Evolutionary conservation across 2,797 vertebrate genomes (phyloP).

Genomic region (Myotis findleyi): DNA sequence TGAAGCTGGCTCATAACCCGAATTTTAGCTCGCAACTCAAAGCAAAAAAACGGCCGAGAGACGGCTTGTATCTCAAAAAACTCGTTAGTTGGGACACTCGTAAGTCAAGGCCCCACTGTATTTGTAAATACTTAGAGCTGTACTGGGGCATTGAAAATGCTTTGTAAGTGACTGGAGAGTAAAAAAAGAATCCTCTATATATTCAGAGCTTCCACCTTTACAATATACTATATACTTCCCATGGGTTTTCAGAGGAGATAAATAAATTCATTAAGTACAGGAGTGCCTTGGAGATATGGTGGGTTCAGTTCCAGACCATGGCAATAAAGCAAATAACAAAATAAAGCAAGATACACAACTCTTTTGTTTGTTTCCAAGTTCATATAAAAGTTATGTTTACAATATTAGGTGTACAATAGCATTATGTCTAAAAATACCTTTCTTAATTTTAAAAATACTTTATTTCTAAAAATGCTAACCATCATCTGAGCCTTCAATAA

Average conservation of each 20-base stretch:
- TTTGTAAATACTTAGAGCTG: background rate
- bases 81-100: too few relatives aligned
- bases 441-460: background rate
- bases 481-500: background rate
- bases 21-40: too few relatives aligned
- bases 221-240: background rate
- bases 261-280: background rate
- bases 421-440: background rate
- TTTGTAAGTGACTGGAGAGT: background rate
- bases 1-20: too few relatives aligned
- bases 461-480: background rate
- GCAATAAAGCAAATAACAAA: too few relatives aligned
- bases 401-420: background rate
- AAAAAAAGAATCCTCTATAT: constrained; percentile 9
- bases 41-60: too few relatives aligned
- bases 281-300: background rate
- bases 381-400: background rate
- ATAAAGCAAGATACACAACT: too few relatives aligned
- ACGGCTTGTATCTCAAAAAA: too few relatives aligned
- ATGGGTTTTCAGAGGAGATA: background rate
- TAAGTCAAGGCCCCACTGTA: too few relatives aligned
- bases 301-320: too few relatives aligned
- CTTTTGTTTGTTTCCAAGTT: too few relatives aligned
- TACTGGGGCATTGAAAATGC: background rate
- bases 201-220: background rate